Conservation (phyloP, 2,113 vertebrate genomes). For the Amphiprion percula region DNA sequence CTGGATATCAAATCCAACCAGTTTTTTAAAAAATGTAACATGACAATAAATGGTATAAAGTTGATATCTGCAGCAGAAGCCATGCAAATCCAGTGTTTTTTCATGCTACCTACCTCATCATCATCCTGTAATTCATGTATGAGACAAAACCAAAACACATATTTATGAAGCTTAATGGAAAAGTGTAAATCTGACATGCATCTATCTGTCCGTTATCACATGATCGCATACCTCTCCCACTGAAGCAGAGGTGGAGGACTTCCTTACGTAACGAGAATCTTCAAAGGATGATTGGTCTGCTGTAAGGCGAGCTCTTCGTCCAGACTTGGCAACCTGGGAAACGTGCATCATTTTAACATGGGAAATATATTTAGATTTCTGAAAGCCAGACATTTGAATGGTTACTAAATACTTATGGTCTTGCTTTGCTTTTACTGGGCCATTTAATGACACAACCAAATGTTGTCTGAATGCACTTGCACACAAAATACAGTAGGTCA, state of each 20-base stretch:
- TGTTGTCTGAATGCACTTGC: constrained; percentile 3
- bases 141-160: constrained; percentile 63
- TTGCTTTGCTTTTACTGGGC: no score
- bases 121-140: constrained; percentile 72
- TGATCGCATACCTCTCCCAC: constrained; percentile 84
- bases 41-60: constrained; percentile 61
- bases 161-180: constrained; percentile 21
- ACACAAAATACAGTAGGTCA: not conserved
- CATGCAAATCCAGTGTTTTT: constrained; percentile 38
- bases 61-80: constrained; percentile 54
- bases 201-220: not conserved
- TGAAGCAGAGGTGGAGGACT: constrained; percentile 80
- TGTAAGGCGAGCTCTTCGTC: constrained; percentile 87
- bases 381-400: no score
- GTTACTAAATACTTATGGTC: no score
- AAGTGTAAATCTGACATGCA: constrained; percentile 16
- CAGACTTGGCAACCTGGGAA: constrained; percentile 88
- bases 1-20: constrained; percentile 24
- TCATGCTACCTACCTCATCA: constrained; percentile 74
- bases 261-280: constrained; percentile 81
- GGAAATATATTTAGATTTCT: constrained; percentile 2
- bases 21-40: constrained; percentile 1
- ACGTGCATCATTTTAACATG: constrained; percentile 11
- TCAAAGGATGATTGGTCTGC: constrained; percentile 82
- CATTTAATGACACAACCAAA: not conserved